phyloP scores from a whole-genome alignment of 2,888 invertebrate genomes.

The Matsumyia berberina region DNA sequence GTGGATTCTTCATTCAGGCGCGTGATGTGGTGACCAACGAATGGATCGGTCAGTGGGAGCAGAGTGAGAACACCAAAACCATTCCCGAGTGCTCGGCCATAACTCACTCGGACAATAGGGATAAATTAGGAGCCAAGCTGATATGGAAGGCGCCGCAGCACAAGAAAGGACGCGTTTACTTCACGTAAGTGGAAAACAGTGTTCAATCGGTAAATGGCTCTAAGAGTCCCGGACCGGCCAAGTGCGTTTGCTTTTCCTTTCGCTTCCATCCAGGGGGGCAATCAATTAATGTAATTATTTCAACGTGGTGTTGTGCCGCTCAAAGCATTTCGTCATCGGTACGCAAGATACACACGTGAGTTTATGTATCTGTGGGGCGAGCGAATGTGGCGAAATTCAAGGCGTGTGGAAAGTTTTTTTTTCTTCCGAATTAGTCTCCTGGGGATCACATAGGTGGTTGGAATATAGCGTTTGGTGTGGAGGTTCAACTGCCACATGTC shows the following conservation, averaged over 20 bases:
- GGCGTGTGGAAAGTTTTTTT: slow-evolving; percentile 34
- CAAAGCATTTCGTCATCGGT: slow-evolving; percentile 47
- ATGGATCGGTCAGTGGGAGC: slow-evolving; percentile 91
- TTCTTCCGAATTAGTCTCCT: slow-evolving; percentile 40
- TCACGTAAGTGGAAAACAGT: slow-evolving; percentile 88
- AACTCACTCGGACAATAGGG: slow-evolving; percentile 91
- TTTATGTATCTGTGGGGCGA: too few species aligned
- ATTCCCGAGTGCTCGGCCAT: slow-evolving; percentile 92
- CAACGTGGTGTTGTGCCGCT: slow-evolving; percentile 12
- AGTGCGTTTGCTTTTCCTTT: slow-evolving; percentile 37
- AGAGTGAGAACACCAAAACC: slow-evolving; percentile 89
- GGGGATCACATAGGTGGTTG: slow-evolving; percentile 47
- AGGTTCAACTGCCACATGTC: slow-evolving; percentile 1
- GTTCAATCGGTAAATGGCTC: slow-evolving; percentile 37
- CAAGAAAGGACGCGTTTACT: slow-evolving; percentile 89
- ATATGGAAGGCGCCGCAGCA: slow-evolving; percentile 90
- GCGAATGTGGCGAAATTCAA: slow-evolving; percentile 29
- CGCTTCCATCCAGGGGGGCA: slow-evolving; percentile 18
- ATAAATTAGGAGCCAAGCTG: slow-evolving; percentile 89
- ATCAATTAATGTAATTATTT: slow-evolving; percentile 60
- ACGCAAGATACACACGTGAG: not conserved
- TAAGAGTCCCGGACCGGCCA: slow-evolving; percentile 3
- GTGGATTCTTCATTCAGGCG: slow-evolving; percentile 94
- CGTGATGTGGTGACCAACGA: slow-evolving; percentile 89
- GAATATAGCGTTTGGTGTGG: slow-evolving; percentile 26